Conservation (phyloP, 1,140 invertebrate species). For the Eufriesea mexicana region DNA sequence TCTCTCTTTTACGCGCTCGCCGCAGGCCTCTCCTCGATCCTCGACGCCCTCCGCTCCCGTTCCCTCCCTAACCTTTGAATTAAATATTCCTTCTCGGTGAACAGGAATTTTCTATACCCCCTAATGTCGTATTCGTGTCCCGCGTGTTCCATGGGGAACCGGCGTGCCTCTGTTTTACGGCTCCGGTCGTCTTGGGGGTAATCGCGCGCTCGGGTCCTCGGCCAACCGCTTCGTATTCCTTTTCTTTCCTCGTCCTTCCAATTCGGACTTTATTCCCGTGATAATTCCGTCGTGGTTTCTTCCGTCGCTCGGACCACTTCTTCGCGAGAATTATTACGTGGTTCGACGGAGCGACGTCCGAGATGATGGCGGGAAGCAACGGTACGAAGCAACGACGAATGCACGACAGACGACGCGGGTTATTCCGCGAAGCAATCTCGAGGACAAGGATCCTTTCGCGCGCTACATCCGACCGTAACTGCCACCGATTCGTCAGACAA, state of each 20-base stretch:
- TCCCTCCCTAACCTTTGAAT: constrained; percentile 53
- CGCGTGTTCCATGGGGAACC: constrained; percentile 37
- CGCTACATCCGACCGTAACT: neutral
- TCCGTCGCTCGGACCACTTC: neutral
- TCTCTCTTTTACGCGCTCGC: constrained; percentile 61
- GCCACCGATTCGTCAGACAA: neutral
- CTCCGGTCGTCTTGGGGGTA: constrained; percentile 8
- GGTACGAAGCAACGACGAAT: neutral
- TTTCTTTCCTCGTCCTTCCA: neutral
- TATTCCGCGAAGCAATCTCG: neutral
- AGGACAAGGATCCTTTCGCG: neutral
- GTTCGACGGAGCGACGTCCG: neutral
- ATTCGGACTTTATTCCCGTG: too few species aligned
- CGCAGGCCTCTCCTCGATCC: constrained; percentile 41
- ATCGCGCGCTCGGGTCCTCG: constrained; percentile 7
- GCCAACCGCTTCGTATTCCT: neutral
- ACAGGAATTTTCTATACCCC: constrained; percentile 61
- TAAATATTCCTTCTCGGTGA: constrained; percentile 54
- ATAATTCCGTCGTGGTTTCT: neutral
- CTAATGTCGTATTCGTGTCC: constrained; percentile 46
- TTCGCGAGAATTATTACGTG: neutral
- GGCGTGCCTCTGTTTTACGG: constrained; percentile 30
- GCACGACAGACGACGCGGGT: neutral
- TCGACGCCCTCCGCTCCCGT: neutral
- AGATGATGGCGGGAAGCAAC: neutral